Evolutionary conservation across 2,113 vertebrate genomes (phyloP).

Genomic region (Progne subis): DNA sequence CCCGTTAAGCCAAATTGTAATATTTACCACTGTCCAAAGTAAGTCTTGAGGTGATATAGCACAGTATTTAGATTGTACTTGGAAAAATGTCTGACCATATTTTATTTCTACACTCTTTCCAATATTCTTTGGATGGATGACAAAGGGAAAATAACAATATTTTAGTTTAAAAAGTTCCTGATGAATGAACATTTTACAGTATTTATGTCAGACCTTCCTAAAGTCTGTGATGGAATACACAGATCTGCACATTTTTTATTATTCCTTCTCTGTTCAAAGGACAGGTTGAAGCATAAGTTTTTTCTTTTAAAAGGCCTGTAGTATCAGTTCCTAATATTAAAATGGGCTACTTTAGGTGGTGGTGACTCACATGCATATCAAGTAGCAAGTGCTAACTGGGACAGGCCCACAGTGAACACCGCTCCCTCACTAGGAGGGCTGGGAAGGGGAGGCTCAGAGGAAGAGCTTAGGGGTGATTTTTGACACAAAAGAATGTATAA

Average conservation of each 20-base stretch:
- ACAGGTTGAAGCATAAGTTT: not conserved
- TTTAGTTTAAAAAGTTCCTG: not conserved
- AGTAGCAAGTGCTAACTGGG: not conserved
- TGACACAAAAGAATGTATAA: not conserved
- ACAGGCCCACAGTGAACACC: not conserved
- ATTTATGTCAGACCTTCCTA: not conserved
- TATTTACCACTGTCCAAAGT: not conserved
- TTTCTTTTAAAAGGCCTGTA: not conserved
- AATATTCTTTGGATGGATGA: not conserved
- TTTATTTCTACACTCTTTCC: not conserved
- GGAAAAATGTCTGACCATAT: not conserved
- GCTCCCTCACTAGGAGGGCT: not conserved
- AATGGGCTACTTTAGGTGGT: not conserved
- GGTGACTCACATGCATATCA: not conserved
- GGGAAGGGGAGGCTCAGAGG: not conserved
- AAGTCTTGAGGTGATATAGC: not conserved
- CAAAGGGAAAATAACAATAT: not conserved
- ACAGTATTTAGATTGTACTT: not conserved
- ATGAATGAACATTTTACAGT: not conserved
- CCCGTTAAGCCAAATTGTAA: not conserved
- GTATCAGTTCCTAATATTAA: not conserved
- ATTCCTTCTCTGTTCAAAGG: not conserved
- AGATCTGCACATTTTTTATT: not conserved
- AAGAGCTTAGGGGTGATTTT: constrained; percentile 33
- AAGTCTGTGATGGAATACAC: not conserved